Base-by-base conservation (phyloP, 2,888 invertebrate genomes). In the Mylabris sibirica region DNA sequence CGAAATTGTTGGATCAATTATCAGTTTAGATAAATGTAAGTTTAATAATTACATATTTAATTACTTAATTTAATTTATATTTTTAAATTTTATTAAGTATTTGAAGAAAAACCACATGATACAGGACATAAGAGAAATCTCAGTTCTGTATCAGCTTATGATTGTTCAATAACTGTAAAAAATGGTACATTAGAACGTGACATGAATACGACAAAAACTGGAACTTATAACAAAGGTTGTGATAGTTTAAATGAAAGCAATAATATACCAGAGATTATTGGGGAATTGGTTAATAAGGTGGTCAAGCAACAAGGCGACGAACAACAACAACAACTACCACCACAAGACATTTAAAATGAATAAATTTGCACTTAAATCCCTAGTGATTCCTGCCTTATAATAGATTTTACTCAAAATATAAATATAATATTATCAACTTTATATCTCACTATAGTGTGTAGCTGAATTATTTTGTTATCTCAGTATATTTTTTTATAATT, bases 11-110 rank as follows among this genome's bases (percentile, higher is more conserved):
- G 93, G 93, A 41, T 95, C 95, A 64, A 94, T 94, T 78, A 94
- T 94, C 78, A 94, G 94, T 80, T 88, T 95, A 75, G 94, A 94
- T 82, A 94, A 94, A 88, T 83, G 94, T 94, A 84, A 88, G 89
- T 87, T 49, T 22, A n/a, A 20, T 24, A 6, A 14, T 41, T 41
- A 38, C 26, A 41, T 41, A 20, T 17, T 20, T 24, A 14, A 6
- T 60, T 20, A 60, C 65, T 66, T 64, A 64, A 61, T 57, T 26
- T 57, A 14, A 9, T 59, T 66, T 35, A 14, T 62, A 60, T 64
- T 63, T 34, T 68, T 53, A n/a, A n/a, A n/a, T 38, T 24, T 57
- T 68, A 79, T 83, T 0, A 80, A 93, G 93, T 93, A 67, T 93
- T 93, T 82, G 93, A 93, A 79, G 93, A 93, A 80, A 89, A 91